Evolutionary conservation across 2,113 vertebrate species (phyloP).

Genomic region (Elanoides forficatus): DNA sequence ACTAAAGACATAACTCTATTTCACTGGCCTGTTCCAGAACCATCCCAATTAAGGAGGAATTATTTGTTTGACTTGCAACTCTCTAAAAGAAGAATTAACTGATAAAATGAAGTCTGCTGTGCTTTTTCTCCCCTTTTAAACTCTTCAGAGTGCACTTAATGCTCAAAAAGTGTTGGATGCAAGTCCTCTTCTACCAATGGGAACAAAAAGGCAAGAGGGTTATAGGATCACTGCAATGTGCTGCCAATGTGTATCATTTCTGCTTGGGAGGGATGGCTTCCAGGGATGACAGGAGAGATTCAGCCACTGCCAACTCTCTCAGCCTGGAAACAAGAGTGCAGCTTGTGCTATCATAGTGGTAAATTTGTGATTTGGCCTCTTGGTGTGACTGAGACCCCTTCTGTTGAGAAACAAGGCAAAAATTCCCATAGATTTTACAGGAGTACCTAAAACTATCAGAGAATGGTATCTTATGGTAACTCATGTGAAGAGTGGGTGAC

Average conservation of each 20-base stretch:
- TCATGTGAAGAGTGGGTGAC: not conserved
- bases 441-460: not conserved
- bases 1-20: not conserved
- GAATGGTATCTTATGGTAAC: not conserved
- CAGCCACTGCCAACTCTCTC: not conserved
- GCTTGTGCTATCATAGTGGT: not conserved
- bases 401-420: not conserved
- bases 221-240: not conserved
- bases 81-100: not conserved
- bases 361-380: not conserved
- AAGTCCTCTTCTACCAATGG: not conserved
- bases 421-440: not conserved
- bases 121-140: not conserved
- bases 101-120: not conserved
- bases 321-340: not conserved
- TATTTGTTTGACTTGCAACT: not conserved
- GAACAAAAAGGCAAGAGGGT: not conserved
- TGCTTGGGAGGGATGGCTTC: conserved; percentile 4
- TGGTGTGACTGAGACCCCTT: not conserved
- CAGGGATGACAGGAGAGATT: conserved; percentile 33
- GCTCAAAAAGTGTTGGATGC: not conserved
- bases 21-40: not conserved
- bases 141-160: not conserved
- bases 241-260: not conserved
- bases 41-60: not conserved